A percentile compares a stretch with the other conserved stretches of the same genome.
Evolutionary conservation across 2,113 vertebrate species (phyloP).

Genomic region (Strigops habroptila): DNA sequence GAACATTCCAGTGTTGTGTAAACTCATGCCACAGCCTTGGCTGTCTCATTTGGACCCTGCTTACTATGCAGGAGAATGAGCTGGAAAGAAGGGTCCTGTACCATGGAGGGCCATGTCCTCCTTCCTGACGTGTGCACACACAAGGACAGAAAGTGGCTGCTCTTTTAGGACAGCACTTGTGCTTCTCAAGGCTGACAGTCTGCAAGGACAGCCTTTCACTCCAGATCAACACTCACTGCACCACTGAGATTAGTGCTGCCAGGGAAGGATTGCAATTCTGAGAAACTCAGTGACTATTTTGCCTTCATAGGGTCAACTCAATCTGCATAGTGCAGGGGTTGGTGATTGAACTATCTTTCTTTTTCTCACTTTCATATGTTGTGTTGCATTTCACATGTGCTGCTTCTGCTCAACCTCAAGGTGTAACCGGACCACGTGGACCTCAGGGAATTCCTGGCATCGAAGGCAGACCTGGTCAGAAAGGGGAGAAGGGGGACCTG

Average conservation of each 20-base stretch:
- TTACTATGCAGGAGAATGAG: not conserved
- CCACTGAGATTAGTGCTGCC: not conserved
- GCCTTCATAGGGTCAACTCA: not conserved
- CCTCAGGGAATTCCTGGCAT: conserved; percentile 24
- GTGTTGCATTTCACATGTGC: not conserved
- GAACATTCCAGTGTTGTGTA: not conserved
- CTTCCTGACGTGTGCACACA: not conserved
- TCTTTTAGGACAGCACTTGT: not conserved
- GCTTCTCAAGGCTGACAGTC: not conserved
- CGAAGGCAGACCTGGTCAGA: conserved; percentile 43
- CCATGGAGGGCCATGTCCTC: not conserved
- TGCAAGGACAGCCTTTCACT: not conserved
- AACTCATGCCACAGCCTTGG: not conserved
- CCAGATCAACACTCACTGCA: not conserved
- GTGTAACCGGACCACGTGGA: conserved; percentile 35
- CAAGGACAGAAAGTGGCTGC: not conserved
- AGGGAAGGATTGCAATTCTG: rapidly evolving
- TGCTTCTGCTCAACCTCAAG: conserved; percentile 47
- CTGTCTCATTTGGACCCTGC: not conserved
- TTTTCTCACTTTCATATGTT: not conserved
- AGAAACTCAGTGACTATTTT: not conserved
- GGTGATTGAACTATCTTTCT: not conserved
- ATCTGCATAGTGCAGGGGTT: not conserved
- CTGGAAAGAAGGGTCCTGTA: not conserved
- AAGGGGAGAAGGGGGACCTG: conserved; percentile 58